These are phyloP conservation scores for Luehdorfia chinensis DNA, from an alignment of 1,140 invertebrate genomes.

Conservation along the genomic window DNA sequence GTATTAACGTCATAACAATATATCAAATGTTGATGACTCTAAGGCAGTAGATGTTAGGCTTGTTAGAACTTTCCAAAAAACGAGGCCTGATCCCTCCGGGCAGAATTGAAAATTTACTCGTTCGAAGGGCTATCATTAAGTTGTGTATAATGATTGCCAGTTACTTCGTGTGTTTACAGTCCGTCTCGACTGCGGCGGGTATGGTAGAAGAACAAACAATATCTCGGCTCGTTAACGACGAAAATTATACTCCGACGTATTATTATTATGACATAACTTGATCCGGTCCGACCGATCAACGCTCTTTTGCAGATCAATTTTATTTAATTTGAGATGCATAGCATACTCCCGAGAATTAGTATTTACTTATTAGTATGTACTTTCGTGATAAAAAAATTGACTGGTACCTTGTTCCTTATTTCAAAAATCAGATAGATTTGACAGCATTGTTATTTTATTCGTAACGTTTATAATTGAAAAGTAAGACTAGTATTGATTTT, in stretches of 20 bases:
- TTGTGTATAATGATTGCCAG: conserved; percentile 64
- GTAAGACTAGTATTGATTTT: no score
- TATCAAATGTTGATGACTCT: conserved; percentile 28
- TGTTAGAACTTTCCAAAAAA: conserved; percentile 62
- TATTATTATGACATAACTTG: conserved; percentile 37
- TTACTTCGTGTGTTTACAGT: conserved; percentile 52
- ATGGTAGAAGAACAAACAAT: conserved; percentile 70
- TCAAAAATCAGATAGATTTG: no score
- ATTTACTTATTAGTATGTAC: no score
- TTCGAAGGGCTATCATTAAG: conserved; percentile 71
- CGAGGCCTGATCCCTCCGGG: conserved; percentile 50
- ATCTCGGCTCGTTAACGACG: conserved; percentile 61
- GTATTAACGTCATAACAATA: conserved; percentile 31
- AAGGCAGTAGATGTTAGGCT: conserved; percentile 48
- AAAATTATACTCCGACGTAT: conserved; percentile 49
- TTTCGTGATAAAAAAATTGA: no score
- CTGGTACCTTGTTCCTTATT: no score
- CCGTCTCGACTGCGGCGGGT: conserved; percentile 38
- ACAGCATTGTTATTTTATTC: no score
- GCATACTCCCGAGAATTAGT: no score
- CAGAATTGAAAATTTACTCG: conserved; percentile 73
- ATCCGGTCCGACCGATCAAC: conserved; percentile 15
- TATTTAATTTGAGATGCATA: no score
- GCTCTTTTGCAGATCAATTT: conserved; percentile 25
- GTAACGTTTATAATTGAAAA: no score